Evolutionary conservation across 2,113 vertebrate species (phyloP).

Genomic region (Ailurus styani): DNA sequence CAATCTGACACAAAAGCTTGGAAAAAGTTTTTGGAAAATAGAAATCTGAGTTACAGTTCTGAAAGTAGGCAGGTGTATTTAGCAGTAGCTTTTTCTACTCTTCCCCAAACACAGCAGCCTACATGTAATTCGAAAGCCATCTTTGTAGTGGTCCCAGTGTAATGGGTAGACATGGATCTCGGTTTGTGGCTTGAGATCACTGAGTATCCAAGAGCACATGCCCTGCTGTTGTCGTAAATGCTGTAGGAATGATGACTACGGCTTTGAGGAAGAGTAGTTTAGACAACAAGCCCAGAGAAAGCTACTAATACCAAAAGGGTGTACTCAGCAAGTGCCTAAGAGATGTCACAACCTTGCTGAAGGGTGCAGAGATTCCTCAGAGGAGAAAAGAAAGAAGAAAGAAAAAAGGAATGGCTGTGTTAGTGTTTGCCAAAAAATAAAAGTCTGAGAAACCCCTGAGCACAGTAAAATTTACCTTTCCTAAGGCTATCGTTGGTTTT

Average conservation of each 20-base stretch:
- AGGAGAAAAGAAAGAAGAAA: neutral
- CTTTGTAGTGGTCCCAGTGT: neutral
- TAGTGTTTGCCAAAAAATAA: neutral
- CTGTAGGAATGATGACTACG: neutral
- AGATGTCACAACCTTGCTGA: neutral
- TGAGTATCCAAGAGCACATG: neutral
- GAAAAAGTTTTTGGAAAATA: neutral
- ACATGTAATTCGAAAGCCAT: neutral
- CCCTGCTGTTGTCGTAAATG: neutral
- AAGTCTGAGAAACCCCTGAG: neutral
- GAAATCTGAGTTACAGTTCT: neutral
- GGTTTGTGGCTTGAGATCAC: neutral
- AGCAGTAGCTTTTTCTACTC: neutral
- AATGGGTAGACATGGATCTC: neutral
- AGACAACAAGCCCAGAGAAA: neutral
- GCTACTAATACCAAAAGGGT: neutral
- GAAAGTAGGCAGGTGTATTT: neutral
- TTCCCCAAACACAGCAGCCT: neutral
- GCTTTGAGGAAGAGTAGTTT: neutral
- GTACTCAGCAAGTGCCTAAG: neutral
- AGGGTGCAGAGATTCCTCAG: neutral
- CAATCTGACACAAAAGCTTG: neutral
- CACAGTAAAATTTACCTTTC: neutral
- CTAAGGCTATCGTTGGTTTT: neutral
- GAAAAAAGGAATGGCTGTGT: neutral